A percentile compares a stretch with the other conserved stretches of the same genome.
phyloP scores from a whole-genome alignment of 2,888 invertebrate species.

The Folsomia manolachei region DNA sequence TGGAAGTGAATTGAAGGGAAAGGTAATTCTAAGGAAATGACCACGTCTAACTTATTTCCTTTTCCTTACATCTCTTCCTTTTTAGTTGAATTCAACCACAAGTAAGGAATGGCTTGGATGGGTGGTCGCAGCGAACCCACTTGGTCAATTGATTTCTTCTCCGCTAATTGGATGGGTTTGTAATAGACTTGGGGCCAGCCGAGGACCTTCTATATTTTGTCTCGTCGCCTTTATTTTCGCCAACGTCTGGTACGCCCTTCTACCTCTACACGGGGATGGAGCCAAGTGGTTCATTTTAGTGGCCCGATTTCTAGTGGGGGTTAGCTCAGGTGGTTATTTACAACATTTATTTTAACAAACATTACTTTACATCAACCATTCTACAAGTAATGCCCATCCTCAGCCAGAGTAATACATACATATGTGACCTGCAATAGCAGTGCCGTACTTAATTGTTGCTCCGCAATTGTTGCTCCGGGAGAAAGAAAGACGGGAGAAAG shows the following conservation, averaged over 20 bases:
- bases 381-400: too few relatives aligned
- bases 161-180: conserved; percentile 82
- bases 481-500: background rate
- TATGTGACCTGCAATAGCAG: too few relatives aligned
- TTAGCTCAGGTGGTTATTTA: conserved; percentile 73
- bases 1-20: background rate
- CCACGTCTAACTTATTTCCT: background rate
- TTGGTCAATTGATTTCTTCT: conserved; percentile 82
- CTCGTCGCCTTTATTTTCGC: conserved; percentile 70
- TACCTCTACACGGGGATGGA: conserved; percentile 66
- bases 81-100: conserved; percentile 72
- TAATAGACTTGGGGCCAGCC: conserved; percentile 69
- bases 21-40: background rate
- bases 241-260: conserved; percentile 70
- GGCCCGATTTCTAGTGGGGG: conserved; percentile 75
- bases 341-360: too few relatives aligned
- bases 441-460: too few relatives aligned
- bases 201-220: conserved; percentile 69
- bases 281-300: conserved; percentile 70
- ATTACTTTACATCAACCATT: too few relatives aligned
- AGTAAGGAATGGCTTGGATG: conserved; percentile 80
- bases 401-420: too few relatives aligned
- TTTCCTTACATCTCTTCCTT: conserved; percentile 50
- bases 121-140: conserved; percentile 80
- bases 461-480: too few relatives aligned